Base-by-base conservation (phyloP, 2,888 invertebrate species). In the Poecilobothrus nobilitatus region DNA sequence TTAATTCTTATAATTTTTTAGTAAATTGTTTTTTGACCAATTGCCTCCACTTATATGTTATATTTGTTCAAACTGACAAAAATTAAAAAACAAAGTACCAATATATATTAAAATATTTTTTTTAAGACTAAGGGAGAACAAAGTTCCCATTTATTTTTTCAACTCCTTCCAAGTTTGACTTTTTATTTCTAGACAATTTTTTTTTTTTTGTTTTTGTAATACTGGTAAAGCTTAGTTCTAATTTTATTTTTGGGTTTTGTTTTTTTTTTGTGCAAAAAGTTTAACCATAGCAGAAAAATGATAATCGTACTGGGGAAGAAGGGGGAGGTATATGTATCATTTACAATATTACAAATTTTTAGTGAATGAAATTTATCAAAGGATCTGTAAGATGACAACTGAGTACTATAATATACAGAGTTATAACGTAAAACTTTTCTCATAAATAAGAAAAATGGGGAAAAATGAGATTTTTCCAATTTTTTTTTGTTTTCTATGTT, bases 261-360 rank as follows among this genome's bases (percentile, higher is more conserved):
- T 53, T 53, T 41, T 12, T 41, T 27, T 27, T 37, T 37, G 12
- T 37, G 7, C 7, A 37, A 37, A 8, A 12, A 10, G 37, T 37
- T 37, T 37, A 2, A 37, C 12, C 10, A 37, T 37, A 12, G 37
- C 4, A 37, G 7, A 8, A 37, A 37, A 12, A 37, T 12, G 37
- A 7, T 37, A 37, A 12, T 53, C 15, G 15, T 53, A 18, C 18
- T 53, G 53, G n/a, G 2, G 12, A 18, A 2, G 15, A n/a, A n/a
- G 53, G 7, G 12, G 53, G 18, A 6, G 15, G 12, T 53, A 53
- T 12, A 6, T 12, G 15, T 53, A 53, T 53, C 53, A 53, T n/a
- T 53, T 53, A 53, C 53, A 53, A 53, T 53, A 53, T 53, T 18
- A 53, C 53, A 53, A 53, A 53, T 53, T 53, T 53, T 53, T 53